phyloP scores from a whole-genome alignment of 2,888 invertebrate species.

The Baronia brevicornis region DNA sequence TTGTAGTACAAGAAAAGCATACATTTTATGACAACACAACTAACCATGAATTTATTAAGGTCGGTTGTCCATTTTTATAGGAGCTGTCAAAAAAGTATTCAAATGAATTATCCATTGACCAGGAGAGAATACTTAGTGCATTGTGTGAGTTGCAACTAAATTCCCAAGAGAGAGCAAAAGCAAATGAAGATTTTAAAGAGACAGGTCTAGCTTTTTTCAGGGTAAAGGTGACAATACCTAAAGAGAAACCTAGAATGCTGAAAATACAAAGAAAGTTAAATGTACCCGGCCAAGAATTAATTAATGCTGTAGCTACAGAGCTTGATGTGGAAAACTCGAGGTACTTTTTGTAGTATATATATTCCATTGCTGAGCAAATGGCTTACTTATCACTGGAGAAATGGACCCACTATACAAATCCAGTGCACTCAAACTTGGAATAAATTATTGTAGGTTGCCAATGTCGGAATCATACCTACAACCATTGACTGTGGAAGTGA shows the following conservation, averaged over 20 bases:
- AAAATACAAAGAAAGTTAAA: conserved; percentile 75
- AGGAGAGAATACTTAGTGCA: conserved; percentile 68
- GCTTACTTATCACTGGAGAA: too few relatives aligned
- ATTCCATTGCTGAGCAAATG: too few relatives aligned
- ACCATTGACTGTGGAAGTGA: too few relatives aligned
- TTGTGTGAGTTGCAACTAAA: conserved; percentile 79
- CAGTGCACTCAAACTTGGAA: too few relatives aligned
- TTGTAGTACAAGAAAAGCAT: not conserved
- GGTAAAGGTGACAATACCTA: conserved; percentile 77
- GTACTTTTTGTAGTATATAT: conserved; percentile 34
- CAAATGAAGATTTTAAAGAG: conserved; percentile 79
- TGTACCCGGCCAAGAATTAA: conserved; percentile 71
- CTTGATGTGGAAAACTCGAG: conserved; percentile 50
- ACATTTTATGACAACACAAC: not conserved
- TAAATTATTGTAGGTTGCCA: too few relatives aligned
- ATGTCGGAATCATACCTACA: too few relatives aligned
- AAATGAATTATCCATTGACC: conserved; percentile 65
- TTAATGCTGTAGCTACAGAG: conserved; percentile 65
- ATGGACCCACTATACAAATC: too few relatives aligned
- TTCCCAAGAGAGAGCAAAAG: conserved; percentile 82
- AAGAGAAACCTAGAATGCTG: conserved; percentile 61
- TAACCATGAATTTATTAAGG: conserved; percentile 4
- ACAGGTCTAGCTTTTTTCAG: conserved; percentile 84
- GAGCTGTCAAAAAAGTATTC: conserved; percentile 77
- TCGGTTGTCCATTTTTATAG: conserved; percentile 46